Evolutionary conservation across 2,888 invertebrate genomes (phyloP).

Genomic region (Acleris sparsana): DNA sequence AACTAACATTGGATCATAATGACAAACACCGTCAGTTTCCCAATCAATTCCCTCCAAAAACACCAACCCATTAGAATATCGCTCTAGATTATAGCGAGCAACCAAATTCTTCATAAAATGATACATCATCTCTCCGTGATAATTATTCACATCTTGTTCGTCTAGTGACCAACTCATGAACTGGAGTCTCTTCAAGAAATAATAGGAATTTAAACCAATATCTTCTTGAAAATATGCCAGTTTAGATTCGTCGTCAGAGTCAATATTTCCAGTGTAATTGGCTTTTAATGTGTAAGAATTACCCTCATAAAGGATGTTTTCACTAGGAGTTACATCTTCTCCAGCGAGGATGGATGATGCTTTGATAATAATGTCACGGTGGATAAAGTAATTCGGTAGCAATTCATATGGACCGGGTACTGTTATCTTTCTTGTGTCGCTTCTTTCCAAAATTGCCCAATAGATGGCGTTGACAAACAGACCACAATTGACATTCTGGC

Average conservation of each 20-base stretch:
- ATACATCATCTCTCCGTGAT: constrained; percentile 85
- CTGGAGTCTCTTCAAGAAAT: constrained; percentile 83
- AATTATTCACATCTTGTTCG: constrained; percentile 62
- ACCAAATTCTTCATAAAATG: constrained; percentile 86
- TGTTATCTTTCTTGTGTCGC: constrained; percentile 82
- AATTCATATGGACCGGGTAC: constrained; percentile 87
- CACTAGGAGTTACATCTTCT: constrained; percentile 52
- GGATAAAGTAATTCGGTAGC: constrained; percentile 86
- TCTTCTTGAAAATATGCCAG: constrained; percentile 89
- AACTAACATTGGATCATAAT: constrained; percentile 85
- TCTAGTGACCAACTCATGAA: constrained; percentile 82
- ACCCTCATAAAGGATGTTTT: constrained; percentile 63
- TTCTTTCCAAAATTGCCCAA: constrained; percentile 82
- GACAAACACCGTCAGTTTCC: constrained; percentile 71
- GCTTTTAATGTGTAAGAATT: constrained; percentile 67
- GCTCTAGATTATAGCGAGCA: constrained; percentile 88
- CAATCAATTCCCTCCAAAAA: constrained; percentile 82
- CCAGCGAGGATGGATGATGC: constrained; percentile 61
- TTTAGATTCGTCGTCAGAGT: constrained; percentile 80
- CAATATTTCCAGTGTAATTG: constrained; percentile 70
- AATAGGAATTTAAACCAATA: constrained; percentile 86
- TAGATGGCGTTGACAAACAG: constrained; percentile 85
- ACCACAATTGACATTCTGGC: constrained; percentile 85
- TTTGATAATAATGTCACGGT: constrained; percentile 82
- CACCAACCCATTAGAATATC: constrained; percentile 86